A percentile compares a stretch with the other conserved stretches of the same genome.
These are phyloP conservation scores for Maniola jurtina DNA, from an alignment of 1,140 invertebrate genomes.

Conservation along the genomic window DNA sequence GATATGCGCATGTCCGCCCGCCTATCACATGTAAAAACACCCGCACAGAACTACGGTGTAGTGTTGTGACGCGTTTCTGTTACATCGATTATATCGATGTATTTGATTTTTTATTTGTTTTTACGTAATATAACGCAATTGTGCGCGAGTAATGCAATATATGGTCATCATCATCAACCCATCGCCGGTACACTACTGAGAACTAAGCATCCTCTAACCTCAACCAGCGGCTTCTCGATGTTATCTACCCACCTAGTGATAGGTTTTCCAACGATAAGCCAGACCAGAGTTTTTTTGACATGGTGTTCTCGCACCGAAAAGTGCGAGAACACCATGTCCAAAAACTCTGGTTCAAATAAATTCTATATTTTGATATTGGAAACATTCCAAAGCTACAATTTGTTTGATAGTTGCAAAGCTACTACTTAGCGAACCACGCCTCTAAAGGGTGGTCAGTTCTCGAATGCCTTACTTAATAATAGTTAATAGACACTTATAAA, in stretches of 20 bases:
- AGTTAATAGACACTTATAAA: slow-evolving; percentile 34
- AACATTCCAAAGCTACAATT: not conserved
- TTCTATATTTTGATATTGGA: not conserved
- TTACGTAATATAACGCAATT: not conserved
- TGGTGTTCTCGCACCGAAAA: too few relatives aligned
- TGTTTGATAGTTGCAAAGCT: not conserved
- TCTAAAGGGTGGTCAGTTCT: slow-evolving; percentile 16
- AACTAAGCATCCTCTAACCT: too few relatives aligned
- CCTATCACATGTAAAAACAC: slow-evolving; percentile 20
- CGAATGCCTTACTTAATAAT: slow-evolving; percentile 27
- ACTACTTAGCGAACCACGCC: slow-evolving; percentile 8
- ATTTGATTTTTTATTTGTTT: not conserved
- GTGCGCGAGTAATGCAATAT: not conserved
- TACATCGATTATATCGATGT: slow-evolving; percentile 6
- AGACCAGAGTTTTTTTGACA: too few relatives aligned
- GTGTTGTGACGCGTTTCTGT: slow-evolving; percentile 8
- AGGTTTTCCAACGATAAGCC: too few relatives aligned
- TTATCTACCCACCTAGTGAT: too few relatives aligned
- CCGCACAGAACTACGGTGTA: slow-evolving; percentile 2
- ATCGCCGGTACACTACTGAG: too few relatives aligned
- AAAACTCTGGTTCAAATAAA: too few relatives aligned
- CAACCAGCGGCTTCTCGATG: too few relatives aligned
- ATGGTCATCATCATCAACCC: too few relatives aligned
- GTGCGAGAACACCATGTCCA: too few relatives aligned
- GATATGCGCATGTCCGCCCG: slow-evolving; percentile 26